Evolutionary conservation across 2,888 invertebrate genomes (phyloP).

Genomic region (Andricus quercusramuli): DNA sequence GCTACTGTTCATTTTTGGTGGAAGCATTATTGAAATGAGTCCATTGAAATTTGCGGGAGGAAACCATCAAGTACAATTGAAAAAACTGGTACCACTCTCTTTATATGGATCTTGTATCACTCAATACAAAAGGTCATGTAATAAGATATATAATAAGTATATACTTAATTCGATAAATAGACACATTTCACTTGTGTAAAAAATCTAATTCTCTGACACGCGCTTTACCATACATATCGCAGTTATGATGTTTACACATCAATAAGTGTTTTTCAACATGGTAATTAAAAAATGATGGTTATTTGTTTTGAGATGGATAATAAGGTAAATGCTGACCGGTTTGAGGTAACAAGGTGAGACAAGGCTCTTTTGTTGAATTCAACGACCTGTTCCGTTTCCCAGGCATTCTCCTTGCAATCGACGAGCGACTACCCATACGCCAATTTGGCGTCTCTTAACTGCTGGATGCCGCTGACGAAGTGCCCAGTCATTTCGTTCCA

Average conservation of each 20-base stretch:
- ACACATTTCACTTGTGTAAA: no score
- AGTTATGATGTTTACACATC: no score
- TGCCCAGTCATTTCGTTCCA: slow-evolving; percentile 38
- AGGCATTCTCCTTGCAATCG: slow-evolving; percentile 36
- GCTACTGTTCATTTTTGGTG: background rate
- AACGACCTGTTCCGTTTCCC: slow-evolving; percentile 37
- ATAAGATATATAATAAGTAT: no score
- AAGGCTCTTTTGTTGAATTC: slow-evolving; percentile 33
- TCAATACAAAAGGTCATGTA: no score
- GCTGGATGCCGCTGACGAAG: slow-evolving; percentile 35
- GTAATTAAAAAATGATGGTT: background rate
- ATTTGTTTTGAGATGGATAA: background rate
- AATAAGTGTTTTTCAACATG: background rate
- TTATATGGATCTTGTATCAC: no score
- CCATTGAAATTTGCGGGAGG: no score
- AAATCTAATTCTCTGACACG: no score
- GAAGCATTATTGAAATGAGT: background rate
- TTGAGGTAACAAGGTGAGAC: slow-evolving; percentile 36
- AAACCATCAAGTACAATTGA: no score
- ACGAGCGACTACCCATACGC: slow-evolving; percentile 36
- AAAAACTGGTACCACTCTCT: no score
- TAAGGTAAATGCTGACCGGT: slow-evolving; percentile 18
- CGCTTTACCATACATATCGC: no score
- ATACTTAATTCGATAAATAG: no score
- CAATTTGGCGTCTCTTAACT: slow-evolving; percentile 37